Percentiles rank a stretch among this genome's conserved stretches.
Evolutionary conservation across 2,797 vertebrate species (phyloP).

Genomic region (Dipus sagitta): DNA sequence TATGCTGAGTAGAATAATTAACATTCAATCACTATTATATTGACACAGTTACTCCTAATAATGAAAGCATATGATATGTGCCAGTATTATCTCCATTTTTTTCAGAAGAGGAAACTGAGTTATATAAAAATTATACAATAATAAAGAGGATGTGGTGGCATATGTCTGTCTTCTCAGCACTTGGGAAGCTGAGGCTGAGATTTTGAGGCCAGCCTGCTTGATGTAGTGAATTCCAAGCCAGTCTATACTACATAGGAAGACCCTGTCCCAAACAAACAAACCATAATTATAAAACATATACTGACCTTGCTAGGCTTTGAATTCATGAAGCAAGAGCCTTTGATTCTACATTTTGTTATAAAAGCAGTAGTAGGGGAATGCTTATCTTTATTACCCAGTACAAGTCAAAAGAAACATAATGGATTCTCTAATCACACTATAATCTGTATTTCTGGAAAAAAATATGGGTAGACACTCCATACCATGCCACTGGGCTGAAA

Average conservation of each 20-base stretch:
- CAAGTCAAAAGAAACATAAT: neutral
- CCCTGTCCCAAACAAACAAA: neutral
- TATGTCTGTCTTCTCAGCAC: neutral
- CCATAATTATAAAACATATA: neutral
- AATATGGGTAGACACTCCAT: neutral
- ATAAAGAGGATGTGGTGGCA: neutral
- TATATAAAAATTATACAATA: neutral
- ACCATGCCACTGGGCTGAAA: neutral
- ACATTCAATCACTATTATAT: neutral
- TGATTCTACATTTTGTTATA: neutral
- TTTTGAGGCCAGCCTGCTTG: neutral
- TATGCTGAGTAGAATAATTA: neutral
- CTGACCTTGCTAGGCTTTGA: neutral
- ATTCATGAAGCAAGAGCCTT: neutral
- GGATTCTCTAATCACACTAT: neutral
- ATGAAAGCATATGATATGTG: neutral
- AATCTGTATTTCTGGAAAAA: neutral
- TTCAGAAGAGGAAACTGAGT: neutral
- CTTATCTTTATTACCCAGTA: neutral
- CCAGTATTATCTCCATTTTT: slow-evolving; percentile 4
- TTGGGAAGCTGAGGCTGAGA: neutral
- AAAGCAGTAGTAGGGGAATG: neutral
- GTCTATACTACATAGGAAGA: neutral
- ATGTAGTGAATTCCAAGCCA: neutral
- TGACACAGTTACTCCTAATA: neutral